These are phyloP conservation scores for Willowsia nigromaculata DNA, from an alignment of 2,888 invertebrate genomes.

Conservation along the genomic window DNA sequence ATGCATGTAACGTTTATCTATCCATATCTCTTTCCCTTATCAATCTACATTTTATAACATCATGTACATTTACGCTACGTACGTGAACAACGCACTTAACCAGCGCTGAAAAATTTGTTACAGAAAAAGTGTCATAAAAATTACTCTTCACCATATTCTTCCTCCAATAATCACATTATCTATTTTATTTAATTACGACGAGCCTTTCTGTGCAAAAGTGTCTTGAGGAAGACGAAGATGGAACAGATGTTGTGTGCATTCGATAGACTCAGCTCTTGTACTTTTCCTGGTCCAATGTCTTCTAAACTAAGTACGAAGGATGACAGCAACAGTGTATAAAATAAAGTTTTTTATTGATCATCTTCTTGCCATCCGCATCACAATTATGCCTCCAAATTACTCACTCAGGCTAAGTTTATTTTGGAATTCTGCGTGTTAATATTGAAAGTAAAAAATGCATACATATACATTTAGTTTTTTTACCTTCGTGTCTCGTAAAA, in stretches of 20 bases:
- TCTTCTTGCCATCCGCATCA: neutral
- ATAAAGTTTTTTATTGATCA: constrained; percentile 26
- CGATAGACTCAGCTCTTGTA: too few relatives aligned
- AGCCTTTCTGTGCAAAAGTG: neutral
- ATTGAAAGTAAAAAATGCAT: too few relatives aligned
- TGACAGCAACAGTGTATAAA: constrained; percentile 19
- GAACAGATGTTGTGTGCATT: neutral
- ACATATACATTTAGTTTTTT: neutral
- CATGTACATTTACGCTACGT: neutral
- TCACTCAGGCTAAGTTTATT: too few relatives aligned
- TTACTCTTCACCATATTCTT: constrained; percentile 36
- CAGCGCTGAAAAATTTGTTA: neutral
- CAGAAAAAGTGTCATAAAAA: constrained; percentile 33
- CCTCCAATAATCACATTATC: constrained; percentile 48
- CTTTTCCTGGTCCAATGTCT: neutral
- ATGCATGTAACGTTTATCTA: constrained; percentile 30
- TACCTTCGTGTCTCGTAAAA: neutral
- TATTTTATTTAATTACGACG: constrained; percentile 48
- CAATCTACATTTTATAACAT: constrained; percentile 6
- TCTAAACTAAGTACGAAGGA: neutral
- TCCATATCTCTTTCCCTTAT: constrained; percentile 6
- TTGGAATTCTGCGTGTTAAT: too few relatives aligned
- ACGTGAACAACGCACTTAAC: constrained; percentile 27
- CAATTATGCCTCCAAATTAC: neutral
- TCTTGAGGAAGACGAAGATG: neutral